phyloP scores from a whole-genome alignment of 1,140 invertebrate genomes.

The Drosophila kohkoa region DNA sequence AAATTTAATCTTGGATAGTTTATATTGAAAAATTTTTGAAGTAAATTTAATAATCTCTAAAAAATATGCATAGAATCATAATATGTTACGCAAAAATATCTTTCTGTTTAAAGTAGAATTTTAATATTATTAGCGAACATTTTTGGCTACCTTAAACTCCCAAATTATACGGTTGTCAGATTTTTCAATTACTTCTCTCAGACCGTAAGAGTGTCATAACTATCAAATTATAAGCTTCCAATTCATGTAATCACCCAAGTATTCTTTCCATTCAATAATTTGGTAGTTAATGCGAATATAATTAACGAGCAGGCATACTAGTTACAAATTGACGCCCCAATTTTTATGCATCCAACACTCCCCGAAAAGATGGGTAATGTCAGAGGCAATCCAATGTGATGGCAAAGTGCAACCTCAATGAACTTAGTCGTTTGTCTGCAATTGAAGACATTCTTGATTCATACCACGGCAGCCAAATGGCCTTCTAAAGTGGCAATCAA shows the following conservation, averaged over 20 bases:
- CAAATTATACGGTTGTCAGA: background rate
- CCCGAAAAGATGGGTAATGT: conserved; percentile 61
- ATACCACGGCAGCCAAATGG: conserved; percentile 58
- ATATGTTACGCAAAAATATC: too few relatives aligned
- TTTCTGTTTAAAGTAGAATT: too few relatives aligned
- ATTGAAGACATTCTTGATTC: conserved; percentile 72
- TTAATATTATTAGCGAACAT: too few relatives aligned
- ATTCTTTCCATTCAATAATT: conserved; percentile 22
- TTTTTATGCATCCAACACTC: conserved; percentile 52
- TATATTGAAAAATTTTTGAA: too few relatives aligned
- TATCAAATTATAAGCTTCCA: conserved; percentile 4
- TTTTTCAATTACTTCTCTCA: background rate
- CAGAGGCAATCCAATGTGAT: conserved; percentile 47
- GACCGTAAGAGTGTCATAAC: conserved; percentile 3
- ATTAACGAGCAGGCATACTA: conserved; percentile 49
- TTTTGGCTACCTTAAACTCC: too few relatives aligned
- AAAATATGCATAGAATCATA: too few relatives aligned
- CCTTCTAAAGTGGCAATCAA: conserved; percentile 81
- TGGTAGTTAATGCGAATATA: conserved; percentile 68
- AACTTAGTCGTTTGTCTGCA: conserved; percentile 57
- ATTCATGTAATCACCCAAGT: conserved; percentile 25
- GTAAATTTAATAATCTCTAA: too few relatives aligned
- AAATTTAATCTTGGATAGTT: too few relatives aligned
- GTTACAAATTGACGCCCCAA: conserved; percentile 65
- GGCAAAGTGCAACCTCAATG: conserved; percentile 44